phyloP scores from a whole-genome alignment of 2,113 vertebrate genomes.

The Oxygymnocypris stewartii region DNA sequence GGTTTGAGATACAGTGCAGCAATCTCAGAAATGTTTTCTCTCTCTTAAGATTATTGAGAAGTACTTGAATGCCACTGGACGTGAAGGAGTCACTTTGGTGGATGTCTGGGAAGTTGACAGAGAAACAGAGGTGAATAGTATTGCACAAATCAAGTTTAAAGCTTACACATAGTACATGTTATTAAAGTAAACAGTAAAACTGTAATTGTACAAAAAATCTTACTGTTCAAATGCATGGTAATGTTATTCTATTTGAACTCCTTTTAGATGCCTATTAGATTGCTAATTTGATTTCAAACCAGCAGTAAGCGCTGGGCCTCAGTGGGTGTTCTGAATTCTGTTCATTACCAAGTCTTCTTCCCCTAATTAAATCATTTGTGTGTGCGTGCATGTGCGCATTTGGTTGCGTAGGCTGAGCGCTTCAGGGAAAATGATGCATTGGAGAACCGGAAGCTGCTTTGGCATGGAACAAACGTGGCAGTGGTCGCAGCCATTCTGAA shows the following conservation, averaged over 20 bases:
- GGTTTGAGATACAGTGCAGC: background rate
- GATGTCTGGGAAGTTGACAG: slow-evolving; percentile 85
- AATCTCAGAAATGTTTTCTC: slow-evolving; percentile 6
- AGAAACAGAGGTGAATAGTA: slow-evolving; percentile 79
- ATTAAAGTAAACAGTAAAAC: background rate
- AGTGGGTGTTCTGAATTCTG: background rate
- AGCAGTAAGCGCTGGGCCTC: background rate
- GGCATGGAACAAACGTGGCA: slow-evolving; percentile 89
- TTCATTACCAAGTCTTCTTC: background rate
- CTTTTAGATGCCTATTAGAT: background rate
- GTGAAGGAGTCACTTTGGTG: slow-evolving; percentile 61
- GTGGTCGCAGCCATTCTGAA: slow-evolving; percentile 89
- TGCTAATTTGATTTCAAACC: background rate
- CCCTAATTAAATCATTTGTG: slow-evolving; percentile 17
- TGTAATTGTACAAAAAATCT: background rate
- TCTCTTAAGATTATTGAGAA: slow-evolving; percentile 80
- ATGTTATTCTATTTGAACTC: background rate
- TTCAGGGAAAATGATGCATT: slow-evolving; percentile 76
- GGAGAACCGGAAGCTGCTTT: slow-evolving; percentile 85
- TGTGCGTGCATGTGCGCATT: slow-evolving; percentile 15
- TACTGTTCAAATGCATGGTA: background rate
- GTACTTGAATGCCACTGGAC: slow-evolving; percentile 76
- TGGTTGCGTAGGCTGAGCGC: slow-evolving; percentile 70
- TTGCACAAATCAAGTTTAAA: background rate
- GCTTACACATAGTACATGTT: background rate